These are phyloP conservation scores for Cavia porcellus DNA, from an alignment of 2,113 vertebrate species.

Conservation along the genomic window DNA sequence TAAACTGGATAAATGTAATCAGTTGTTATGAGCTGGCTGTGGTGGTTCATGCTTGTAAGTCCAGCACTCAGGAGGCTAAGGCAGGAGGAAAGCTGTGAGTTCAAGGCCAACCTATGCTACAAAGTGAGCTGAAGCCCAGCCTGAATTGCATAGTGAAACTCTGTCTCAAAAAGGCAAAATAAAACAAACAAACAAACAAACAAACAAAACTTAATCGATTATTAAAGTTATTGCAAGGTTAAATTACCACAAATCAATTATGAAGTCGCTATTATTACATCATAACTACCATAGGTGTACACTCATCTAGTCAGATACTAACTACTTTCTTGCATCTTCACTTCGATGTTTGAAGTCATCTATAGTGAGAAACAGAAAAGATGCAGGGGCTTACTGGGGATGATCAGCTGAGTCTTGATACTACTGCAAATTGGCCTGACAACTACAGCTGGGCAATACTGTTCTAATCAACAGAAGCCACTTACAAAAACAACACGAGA, in stretches of 20 bases:
- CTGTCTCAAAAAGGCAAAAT: too few relatives aligned
- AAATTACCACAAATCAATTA: background rate
- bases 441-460: fast-evolving
- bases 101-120: too few relatives aligned
- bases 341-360: background rate
- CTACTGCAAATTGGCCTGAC: too few relatives aligned
- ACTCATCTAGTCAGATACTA: background rate
- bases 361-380: background rate
- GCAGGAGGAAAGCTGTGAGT: too few relatives aligned
- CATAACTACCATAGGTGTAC: background rate
- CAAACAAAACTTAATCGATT: background rate
- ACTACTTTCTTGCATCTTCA: background rate
- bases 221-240: background rate
- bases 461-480: background rate
- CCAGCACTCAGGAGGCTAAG: too few relatives aligned
- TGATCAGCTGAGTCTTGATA: background rate
- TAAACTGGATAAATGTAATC: background rate
- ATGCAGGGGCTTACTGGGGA: fast-evolving
- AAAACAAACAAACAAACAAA: too few relatives aligned
- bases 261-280: background rate
- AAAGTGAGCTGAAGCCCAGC: too few relatives aligned
- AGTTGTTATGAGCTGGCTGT: background rate
- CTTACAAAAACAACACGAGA: background rate
- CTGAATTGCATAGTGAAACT: too few relatives aligned
- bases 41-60: too few relatives aligned